Evolutionary conservation across 1,140 invertebrate species (phyloP).

Genomic region (Scaptomyza hsui): DNA sequence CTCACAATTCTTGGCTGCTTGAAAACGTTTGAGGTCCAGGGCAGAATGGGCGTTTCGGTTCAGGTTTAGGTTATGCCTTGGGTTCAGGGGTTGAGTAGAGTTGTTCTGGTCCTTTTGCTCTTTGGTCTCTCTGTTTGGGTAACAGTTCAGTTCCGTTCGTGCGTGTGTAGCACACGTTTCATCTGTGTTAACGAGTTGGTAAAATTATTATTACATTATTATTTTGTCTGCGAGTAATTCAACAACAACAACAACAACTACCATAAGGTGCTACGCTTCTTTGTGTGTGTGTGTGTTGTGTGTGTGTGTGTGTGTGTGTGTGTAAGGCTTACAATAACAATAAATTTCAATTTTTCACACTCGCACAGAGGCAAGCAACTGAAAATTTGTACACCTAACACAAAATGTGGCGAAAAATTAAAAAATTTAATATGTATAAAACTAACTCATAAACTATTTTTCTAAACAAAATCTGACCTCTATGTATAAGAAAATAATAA

Average conservation of each 20-base stretch:
- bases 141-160: conserved; percentile 33
- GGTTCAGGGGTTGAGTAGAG: neutral
- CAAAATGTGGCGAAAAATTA: neutral
- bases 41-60: neutral
- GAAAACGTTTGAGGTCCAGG: conserved; percentile 19
- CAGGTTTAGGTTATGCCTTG: neutral
- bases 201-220: conserved; percentile 83
- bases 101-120: neutral
- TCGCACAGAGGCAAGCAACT: conserved; percentile 27
- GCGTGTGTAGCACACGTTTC: conserved; percentile 51
- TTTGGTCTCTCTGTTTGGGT: conserved; percentile 13
- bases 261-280: conserved; percentile 45
- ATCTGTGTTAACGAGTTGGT: conserved; percentile 77
- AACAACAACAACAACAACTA: conserved; percentile 37
- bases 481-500: no score
- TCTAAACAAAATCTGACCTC: no score
- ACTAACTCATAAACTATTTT: no score
- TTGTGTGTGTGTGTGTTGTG: conserved; percentile 2
- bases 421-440: no score
- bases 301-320: conserved; percentile 23
- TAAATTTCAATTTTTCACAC: conserved; percentile 79
- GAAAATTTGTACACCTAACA: conserved; percentile 29
- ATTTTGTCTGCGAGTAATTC: conserved; percentile 74
- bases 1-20: conserved; percentile 31
- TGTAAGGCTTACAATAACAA: conserved; percentile 72